Base-by-base conservation (phyloP, 2,888 invertebrate genomes). In the Trachelus stipa region DNA sequence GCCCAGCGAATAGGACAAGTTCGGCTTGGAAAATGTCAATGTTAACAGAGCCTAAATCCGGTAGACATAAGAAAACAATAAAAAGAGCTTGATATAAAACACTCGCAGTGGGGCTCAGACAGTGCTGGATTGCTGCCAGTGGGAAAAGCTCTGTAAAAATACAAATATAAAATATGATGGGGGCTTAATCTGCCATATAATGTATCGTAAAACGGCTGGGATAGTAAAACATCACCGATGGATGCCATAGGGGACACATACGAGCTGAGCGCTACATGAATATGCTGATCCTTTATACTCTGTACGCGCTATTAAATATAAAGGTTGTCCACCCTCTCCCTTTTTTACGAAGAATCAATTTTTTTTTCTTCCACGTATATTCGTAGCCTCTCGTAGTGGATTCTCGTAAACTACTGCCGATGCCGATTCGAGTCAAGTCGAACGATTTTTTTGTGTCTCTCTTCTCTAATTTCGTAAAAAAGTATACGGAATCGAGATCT, bases 1-100 rank as follows among this genome's bases (percentile, higher is more conserved):
- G 56, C 56, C 56, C 4, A 56, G 56, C 56, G 56, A 56, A 56
- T 56, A 23, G 23, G 2, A 56, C 23, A 31, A 33, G 71, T 34
- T 71, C 71, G 71, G 71, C 34, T 34, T 34, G 69, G 77, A 77
- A 71, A 77, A 74, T 34, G 77, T 31, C 56, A 35, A 33, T 75
- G 77, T 77, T 77, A 75, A 77, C 74, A 77, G 77, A 77, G 69
- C 77, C 77, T 77, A 77, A 77, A 77, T 77, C 77, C 77, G n/a
- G 68, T 23, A 74, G 77, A 77, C 77, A 75, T 75, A 75, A 77
- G 77, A 77, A 77, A 77, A 77, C 77, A 77, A 77, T 77, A 77
- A 77, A 77, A 77, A 35, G 12, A 12, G 33, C 33, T 31, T 69
- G 37, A 75, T 69, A 77, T 75, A 77, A 77, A 77, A 74, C 74